A percentile compares a stretch with the other conserved stretches of the same genome.
Conservation (phyloP, 2,888 invertebrate species). For the Dioctria rufipes region DNA sequence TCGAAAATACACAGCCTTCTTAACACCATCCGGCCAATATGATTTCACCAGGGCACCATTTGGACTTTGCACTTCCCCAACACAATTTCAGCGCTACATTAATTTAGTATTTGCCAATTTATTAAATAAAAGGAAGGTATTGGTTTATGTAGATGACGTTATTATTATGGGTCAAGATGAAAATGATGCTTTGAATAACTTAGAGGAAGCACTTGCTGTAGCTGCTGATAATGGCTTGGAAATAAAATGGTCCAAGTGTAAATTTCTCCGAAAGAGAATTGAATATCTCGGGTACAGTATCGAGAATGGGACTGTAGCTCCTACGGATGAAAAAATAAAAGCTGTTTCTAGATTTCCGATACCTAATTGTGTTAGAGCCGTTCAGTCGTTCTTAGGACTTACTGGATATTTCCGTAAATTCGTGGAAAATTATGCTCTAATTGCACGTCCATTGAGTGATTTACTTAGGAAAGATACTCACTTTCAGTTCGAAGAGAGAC, state of each 20-base stretch:
- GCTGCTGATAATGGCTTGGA: no score
- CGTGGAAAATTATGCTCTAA: not conserved
- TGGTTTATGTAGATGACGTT: conserved; percentile 12
- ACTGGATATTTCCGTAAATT: conserved; percentile 23
- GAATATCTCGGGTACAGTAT: not conserved
- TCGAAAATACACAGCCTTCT: no score
- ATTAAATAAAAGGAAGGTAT: not conserved
- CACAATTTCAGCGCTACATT: no score
- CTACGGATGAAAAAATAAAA: not conserved
- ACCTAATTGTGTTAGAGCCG: not conserved
- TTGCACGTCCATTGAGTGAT: not conserved
- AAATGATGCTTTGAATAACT: no score
- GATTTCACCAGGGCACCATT: no score
- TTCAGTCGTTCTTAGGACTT: not conserved
- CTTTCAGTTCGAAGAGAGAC: not conserved
- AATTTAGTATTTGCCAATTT: not conserved
- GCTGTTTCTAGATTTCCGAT: not conserved
- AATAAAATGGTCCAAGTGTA: not conserved
- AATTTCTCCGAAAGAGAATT: no score
- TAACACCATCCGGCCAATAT: no score
- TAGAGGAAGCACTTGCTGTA: no score
- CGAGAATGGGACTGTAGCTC: not conserved
- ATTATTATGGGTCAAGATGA: not conserved
- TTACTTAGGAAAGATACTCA: not conserved
- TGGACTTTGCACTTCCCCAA: no score